Conservation (phyloP, 2,888 invertebrate genomes). For the Salticus scenicus region DNA sequence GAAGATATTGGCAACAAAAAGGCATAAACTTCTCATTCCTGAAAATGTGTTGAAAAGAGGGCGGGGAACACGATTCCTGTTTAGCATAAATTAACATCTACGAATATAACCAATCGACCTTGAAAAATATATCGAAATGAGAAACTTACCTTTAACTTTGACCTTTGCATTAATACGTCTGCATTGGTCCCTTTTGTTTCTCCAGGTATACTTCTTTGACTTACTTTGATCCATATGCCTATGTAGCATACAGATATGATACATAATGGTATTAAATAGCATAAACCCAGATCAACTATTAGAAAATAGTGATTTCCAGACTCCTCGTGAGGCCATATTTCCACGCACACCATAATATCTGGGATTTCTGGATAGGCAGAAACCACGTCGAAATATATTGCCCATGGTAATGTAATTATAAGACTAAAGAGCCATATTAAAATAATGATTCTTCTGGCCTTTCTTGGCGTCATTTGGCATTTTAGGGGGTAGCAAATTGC, state of each 20-base stretch:
- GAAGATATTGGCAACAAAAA: no score
- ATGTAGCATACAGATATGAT: constrained; percentile 72
- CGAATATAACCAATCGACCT: no score
- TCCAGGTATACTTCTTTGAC: constrained; percentile 77
- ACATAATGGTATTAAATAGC: constrained; percentile 72
- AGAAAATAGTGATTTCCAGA: constrained; percentile 72
- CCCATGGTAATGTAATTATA: constrained; percentile 78
- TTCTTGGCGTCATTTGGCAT: constrained; percentile 77
- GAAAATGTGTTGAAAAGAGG: no score
- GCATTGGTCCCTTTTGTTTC: constrained; percentile 73
- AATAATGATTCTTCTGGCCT: constrained; percentile 76
- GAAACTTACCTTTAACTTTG: constrained; percentile 71
- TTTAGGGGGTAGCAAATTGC: constrained; percentile 78
- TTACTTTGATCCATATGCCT: constrained; percentile 74
- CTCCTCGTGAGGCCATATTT: constrained; percentile 71
- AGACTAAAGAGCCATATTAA: constrained; percentile 78
- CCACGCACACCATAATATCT: constrained; percentile 70
- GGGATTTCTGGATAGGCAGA: constrained; percentile 74
- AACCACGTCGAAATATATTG: constrained; percentile 77
- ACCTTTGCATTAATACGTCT: constrained; percentile 70
- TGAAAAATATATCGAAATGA: no score
- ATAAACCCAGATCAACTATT: constrained; percentile 71
- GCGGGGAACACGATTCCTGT: no score
- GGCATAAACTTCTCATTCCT: no score
- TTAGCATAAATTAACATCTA: no score